Conservation (phyloP, 2,113 vertebrate genomes). For the Tragelaphus imberbis region DNA sequence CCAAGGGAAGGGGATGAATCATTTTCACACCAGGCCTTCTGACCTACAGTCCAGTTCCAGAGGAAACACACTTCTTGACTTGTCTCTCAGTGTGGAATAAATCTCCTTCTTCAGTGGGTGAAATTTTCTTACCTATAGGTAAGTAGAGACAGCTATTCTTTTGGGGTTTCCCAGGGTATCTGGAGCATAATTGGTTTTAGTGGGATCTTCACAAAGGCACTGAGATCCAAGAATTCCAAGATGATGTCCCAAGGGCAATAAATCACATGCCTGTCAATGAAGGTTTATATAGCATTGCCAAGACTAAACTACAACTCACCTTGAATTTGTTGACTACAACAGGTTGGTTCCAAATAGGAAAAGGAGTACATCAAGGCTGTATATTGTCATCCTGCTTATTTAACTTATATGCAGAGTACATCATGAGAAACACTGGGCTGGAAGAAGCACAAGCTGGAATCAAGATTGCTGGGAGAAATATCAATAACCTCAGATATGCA, state of each 20-base stretch:
- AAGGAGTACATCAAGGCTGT: no score
- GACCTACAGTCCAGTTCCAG: background rate
- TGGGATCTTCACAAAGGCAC: constrained; percentile 75
- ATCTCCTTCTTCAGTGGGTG: background rate
- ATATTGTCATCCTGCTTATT: no score
- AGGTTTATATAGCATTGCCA: constrained; percentile 87
- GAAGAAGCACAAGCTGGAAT: no score
- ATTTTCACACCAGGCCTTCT: background rate
- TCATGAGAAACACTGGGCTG: no score
- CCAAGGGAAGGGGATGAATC: background rate
- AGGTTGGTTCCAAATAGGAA: no score
- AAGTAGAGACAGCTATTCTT: constrained; percentile 47
- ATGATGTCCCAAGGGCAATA: constrained; percentile 91
- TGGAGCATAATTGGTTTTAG: background rate
- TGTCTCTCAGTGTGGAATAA: background rate
- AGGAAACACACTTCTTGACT: background rate
- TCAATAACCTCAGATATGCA: no score
- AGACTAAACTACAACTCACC: constrained; percentile 84
- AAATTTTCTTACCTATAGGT: background rate
- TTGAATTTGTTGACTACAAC: constrained; percentile 82
- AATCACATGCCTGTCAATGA: constrained; percentile 93
- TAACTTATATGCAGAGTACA: no score
- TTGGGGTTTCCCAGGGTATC: constrained; percentile 33
- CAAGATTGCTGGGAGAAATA: no score
- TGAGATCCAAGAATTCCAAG: constrained; percentile 89